Base-by-base conservation (phyloP, 2,113 vertebrate genomes). In the Ibidorhyncha struthersii region DNA sequence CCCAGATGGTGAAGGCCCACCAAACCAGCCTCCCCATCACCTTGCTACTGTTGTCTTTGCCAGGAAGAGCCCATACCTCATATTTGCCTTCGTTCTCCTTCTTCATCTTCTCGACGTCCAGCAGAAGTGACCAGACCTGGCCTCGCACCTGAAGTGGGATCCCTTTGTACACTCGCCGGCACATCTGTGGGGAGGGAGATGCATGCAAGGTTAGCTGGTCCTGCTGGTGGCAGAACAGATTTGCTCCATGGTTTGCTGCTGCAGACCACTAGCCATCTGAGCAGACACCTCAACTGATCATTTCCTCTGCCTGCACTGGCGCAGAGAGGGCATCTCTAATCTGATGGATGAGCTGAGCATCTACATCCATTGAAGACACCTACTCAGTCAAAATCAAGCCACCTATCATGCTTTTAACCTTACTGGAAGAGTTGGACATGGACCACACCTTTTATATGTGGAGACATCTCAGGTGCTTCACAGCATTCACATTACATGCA, bases 101-200 rank as follows among this genome's bases (percentile, higher is more conserved):
- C 96, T 99, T 99, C 82, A 99, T 96, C 87, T 98, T 99, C 69
- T 99, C 98, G 0, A 99, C 93, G 4, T 99, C 99, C 97, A 99
- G 96, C 80, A 99, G 98, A 73, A 99, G 97, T 0, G 99, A 98
- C 99, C 99, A 99, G 45, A 98, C 99, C 93, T 99, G 99, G 34
- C 99, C 99, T 89, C 99, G 98, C 53, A 99, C 98, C 97, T 99
- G 99, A 30, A 99, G 98, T 0, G 99, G 99, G 94, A 99, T 99
- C 43, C 99, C 99, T 97, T 99, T 99, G 96, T 99, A 99, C 26
- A 99, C 98, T 18, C 99, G 98, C 81, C 99, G 99, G 79, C 97
- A 97, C 99, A 99, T 98, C 99, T 99, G 97, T 3, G 34, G 92
- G 56, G 55, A 88, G 50, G 26, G 34, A 67, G 89, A 81, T 1